Evolutionary conservation across 2,888 invertebrate species (phyloP), one percentile per base, ranked within the genome.

Genomic region (Hydroisotoma schaefferi): DNA sequence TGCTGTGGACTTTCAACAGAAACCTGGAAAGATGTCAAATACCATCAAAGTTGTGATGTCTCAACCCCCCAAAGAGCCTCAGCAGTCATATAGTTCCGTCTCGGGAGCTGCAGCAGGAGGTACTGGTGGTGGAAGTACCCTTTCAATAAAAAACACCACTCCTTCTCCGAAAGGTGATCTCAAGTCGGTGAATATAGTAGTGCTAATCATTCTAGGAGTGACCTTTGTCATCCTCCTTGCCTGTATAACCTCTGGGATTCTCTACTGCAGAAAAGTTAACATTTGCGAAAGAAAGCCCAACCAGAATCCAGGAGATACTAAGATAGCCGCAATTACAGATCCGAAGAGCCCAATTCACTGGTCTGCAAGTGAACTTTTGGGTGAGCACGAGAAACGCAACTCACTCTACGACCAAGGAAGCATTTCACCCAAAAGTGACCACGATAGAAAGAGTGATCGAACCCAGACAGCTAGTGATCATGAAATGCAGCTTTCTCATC

Each of bases 301-400:
- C 40, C 66, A 68, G 59, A 65, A 63, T 59, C 63, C 68, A 8
- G 61, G 59, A 23, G 71, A 71, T 51, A 68, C 67, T 10, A 71
- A 71, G 60, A 71, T 71, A 28, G 61, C 71, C 28, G 71, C 71
- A 40, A 71, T 71, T 47, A 67, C 71, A 1, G 71, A 71, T 46
- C 67, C 71, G 18, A 69, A 71, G 53, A 69, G 69, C 52, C 71
- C 71, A 2, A 71, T 71, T 48, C 71, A 71, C 29, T 83, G 84
- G 83, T 81, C 81, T 28, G 83, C 83, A 1, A 81, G 81, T 2
- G 83, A 83, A 69, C 74, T 83, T 6, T 74, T 84, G 1, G 80
- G 81, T 65, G 82, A 82, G 70, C 83, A 83, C 70, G 82, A 83
- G 72, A 75, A 81, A 46, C 74, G 82, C 18, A 80, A 80, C 63